Base-by-base conservation (phyloP, 2,113 vertebrate species). In the Dascyllus trimaculatus region DNA sequence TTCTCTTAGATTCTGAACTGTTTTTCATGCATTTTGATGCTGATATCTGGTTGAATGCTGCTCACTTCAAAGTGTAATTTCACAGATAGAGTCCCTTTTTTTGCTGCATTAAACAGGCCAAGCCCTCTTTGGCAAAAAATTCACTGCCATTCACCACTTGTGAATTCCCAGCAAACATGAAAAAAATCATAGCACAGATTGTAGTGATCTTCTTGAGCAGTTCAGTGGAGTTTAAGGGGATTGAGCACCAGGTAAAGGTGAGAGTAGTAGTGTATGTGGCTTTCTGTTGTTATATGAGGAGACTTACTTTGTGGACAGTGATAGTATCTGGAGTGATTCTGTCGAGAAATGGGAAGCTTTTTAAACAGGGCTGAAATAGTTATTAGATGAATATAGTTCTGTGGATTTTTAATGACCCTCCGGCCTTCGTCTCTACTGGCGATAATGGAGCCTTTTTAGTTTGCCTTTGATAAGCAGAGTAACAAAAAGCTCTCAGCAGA, bases 401-500 rank as follows among this genome's bases (percentile, higher is more conserved):
- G 64, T 80, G 35, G 73, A 48, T 76, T 32, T 85, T 69, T 76
- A 61, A 71, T 59, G 40, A 53, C 66, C 67, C 35, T 66, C 48
- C 51, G 25, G 59, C 63, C 48, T 80, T 67, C 0, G 7, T 80
- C 63, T 58, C 0, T 11, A 38, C 59, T 13, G 14, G 63, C 83
- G 79, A 85, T 81, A 85, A 88, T 80, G 74, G 62, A 13, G 8
- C 10, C 53, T 72, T 84, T 77, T 85, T 71, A 13, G 59, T 75
- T 70, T 46, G 29, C 64, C 48, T 75, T 70, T 85, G 79, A 67
- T 75, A 77, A 75, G 67, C 32, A 51, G 52, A 64, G 48, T 24
- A 75, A 77, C 66, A 81, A 80, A 85, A 80, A 76, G 71, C 67
- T 80, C 68, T 58, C 68, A 24, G 73, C 79, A 74, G 60, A 84